Evolutionary conservation across 2,888 invertebrate genomes (phyloP).

Genomic region (Muscina levida): DNA sequence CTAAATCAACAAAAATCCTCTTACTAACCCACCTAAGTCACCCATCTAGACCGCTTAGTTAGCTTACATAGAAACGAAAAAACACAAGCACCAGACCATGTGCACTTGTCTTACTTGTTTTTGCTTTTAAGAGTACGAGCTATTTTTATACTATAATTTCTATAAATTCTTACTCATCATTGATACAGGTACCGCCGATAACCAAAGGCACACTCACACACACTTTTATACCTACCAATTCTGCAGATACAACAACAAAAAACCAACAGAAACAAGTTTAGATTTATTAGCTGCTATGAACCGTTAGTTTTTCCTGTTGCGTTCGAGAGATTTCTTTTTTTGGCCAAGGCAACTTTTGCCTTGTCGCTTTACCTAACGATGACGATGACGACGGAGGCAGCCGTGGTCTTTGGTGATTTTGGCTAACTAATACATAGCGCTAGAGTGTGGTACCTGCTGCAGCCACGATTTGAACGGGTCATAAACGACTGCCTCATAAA

Average conservation of each 20-base stretch:
- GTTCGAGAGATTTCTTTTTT: constrained; percentile 47
- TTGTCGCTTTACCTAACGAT: not conserved
- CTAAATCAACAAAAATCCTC: too few relatives aligned
- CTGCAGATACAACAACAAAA: not conserved
- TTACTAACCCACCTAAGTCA: too few relatives aligned
- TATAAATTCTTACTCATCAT: constrained; percentile 29
- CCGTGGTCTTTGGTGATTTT: constrained; percentile 4
- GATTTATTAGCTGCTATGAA: constrained; percentile 48
- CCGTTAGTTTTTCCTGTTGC: constrained; percentile 61
- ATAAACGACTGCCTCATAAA: constrained; percentile 32
- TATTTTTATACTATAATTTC: constrained; percentile 18
- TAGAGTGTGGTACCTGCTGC: constrained; percentile 31
- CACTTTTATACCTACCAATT: constrained; percentile 10
- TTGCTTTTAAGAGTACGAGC: too few relatives aligned
- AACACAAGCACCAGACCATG: not conserved
- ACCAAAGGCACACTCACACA: too few relatives aligned
- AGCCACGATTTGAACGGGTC: constrained; percentile 14
- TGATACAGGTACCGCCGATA: too few relatives aligned
- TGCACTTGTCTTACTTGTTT: constrained; percentile 1
- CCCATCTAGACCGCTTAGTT: too few relatives aligned
- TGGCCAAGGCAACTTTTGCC: constrained; percentile 28
- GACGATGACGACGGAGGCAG: not conserved
- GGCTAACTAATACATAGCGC: too few relatives aligned
- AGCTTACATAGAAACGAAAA: too few relatives aligned
- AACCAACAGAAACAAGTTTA: constrained; percentile 54